Evolutionary conservation across 2,888 invertebrate species (phyloP).

Genomic region (Sussaba pulchella): DNA sequence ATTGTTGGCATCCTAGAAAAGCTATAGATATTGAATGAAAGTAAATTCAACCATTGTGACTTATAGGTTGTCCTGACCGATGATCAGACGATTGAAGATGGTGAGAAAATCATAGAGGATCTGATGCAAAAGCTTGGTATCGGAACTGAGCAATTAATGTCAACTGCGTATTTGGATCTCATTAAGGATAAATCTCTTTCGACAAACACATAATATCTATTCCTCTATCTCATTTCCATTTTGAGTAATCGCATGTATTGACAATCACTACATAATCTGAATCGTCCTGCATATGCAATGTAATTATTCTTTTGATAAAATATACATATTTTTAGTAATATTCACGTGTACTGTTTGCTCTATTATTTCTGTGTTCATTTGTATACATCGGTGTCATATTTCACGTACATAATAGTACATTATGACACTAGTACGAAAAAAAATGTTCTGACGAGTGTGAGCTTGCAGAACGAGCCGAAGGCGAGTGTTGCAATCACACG

Average conservation of each 20-base stretch:
- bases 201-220: not conserved
- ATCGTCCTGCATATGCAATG: not conserved
- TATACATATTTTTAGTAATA: slow-evolving; percentile 10
- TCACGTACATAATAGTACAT: too few relatives aligned
- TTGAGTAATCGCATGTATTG: not conserved
- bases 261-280: not conserved
- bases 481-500: too few relatives aligned
- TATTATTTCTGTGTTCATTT: too few relatives aligned
- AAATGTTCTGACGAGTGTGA: too few relatives aligned
- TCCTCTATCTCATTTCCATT: not conserved
- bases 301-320: not conserved
- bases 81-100: slow-evolving; percentile 89
- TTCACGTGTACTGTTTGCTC: not conserved
- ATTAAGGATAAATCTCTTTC: slow-evolving; percentile 77
- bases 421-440: too few relatives aligned
- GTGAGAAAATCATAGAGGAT: slow-evolving; percentile 89
- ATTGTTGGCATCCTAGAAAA: not conserved
- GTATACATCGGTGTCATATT: too few relatives aligned
- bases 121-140: slow-evolving; percentile 89
- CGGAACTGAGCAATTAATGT: slow-evolving; percentile 87
- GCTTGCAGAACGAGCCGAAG: too few relatives aligned
- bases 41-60: slow-evolving; percentile 32
- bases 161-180: slow-evolving; percentile 92
- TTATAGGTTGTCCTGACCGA: slow-evolving; percentile 88
- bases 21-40: not conserved